Percentiles rank a stretch among this genome's conserved stretches.
Evolutionary conservation across 1,140 invertebrate genomes (phyloP).

Genomic region (Bombus waltoni): DNA sequence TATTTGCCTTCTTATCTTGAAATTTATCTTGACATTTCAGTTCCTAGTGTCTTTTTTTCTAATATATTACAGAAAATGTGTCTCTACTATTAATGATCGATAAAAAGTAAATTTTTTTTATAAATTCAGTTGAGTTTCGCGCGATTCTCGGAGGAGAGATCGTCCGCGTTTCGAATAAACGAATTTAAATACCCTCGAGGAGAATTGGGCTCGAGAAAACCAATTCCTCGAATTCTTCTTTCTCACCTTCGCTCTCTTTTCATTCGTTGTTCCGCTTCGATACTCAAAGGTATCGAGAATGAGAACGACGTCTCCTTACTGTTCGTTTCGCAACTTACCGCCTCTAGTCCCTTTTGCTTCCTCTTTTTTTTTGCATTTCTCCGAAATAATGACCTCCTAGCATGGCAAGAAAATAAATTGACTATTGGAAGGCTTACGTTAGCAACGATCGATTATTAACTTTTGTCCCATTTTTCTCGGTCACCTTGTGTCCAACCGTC

Average conservation of each 20-base stretch:
- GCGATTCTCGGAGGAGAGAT: background rate
- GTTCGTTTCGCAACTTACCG: conserved; percentile 14
- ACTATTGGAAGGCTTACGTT: conserved; percentile 41
- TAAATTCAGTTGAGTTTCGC: background rate
- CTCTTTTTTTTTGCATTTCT: conserved; percentile 42
- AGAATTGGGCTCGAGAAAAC: background rate
- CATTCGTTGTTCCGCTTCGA: conserved; percentile 32
- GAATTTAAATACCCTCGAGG: conserved; percentile 31
- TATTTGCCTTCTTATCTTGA: too few species aligned
- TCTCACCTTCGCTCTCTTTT: background rate
- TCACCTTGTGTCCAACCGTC: background rate
- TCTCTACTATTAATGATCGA: background rate
- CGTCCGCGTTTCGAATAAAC: background rate
- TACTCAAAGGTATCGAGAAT: conserved; percentile 40
- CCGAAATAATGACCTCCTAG: conserved; percentile 53
- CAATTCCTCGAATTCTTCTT: conserved; percentile 7
- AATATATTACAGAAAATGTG: background rate
- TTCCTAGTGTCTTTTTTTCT: background rate
- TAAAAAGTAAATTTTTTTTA: background rate
- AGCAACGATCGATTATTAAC: conserved; percentile 61
- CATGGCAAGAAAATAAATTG: conserved; percentile 62
- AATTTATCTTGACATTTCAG: background rate
- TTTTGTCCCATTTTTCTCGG: conserved; percentile 39
- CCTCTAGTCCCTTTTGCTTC: background rate
- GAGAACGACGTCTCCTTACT: conserved; percentile 11